Conservation (phyloP, 2,113 vertebrate genomes). For the Etheostoma cragini region DNA sequence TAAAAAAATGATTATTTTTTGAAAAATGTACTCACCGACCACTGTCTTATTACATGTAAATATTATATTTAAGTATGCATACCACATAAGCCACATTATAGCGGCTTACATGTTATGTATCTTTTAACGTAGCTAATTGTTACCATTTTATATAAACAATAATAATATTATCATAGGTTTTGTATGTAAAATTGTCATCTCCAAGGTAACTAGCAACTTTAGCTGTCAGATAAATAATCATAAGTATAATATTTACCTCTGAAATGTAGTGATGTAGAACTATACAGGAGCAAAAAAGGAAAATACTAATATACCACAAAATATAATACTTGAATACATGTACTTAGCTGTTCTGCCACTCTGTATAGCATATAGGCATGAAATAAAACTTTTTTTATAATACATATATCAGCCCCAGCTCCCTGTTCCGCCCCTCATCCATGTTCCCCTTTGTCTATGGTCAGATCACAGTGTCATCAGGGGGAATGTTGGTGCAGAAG, state of each 20-base stretch:
- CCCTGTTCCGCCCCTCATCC: not conserved
- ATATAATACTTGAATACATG: not conserved
- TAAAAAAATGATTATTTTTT: not conserved
- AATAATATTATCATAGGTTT: not conserved
- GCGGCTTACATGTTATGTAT: no score
- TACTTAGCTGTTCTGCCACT: not conserved
- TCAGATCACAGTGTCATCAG: conserved; percentile 84
- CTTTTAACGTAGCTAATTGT: not conserved
- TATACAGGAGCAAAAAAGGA: no score
- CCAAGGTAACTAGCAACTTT: not conserved
- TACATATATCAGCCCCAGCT: not conserved
- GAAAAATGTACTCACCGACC: not conserved
- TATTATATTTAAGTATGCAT: not conserved
- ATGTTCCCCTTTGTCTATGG: not conserved
- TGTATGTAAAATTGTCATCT: not conserved
- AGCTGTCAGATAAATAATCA: not conserved
- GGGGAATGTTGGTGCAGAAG: conserved; percentile 87
- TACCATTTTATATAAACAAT: not conserved
- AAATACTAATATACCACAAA: no score
- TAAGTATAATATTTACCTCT: not conserved
- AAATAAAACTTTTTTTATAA: not conserved
- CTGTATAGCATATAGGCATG: no score
- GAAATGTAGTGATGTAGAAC: no score
- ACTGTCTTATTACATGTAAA: not conserved
- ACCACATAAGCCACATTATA: not conserved